These are phyloP conservation scores for Sicus ferrugineus DNA, from an alignment of 2,888 invertebrate species.

Conservation along the genomic window DNA sequence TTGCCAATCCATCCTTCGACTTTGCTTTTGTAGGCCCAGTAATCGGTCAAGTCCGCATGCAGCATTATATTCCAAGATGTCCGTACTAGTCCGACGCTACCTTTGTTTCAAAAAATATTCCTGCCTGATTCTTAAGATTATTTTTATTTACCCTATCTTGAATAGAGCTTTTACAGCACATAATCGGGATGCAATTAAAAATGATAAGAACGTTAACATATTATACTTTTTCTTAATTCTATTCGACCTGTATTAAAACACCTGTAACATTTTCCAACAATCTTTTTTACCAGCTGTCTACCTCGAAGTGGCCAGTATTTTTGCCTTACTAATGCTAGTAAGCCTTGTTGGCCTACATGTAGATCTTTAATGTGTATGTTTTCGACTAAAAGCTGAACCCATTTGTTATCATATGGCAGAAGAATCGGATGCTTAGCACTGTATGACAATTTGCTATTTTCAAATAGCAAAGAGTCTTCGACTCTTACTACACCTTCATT, in stretches of 20 bases:
- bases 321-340: neutral
- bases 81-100: neutral
- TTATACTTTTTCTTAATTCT: neutral
- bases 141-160: neutral
- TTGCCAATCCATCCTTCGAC: neutral
- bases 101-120: too few species aligned
- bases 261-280: neutral
- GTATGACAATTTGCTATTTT: neutral
- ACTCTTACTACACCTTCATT: neutral
- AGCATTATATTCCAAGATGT: neutral
- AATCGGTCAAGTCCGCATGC: neutral
- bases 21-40: neutral
- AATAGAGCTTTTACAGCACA: neutral
- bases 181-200: too few species aligned
- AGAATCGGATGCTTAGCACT: neutral
- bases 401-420: constrained; percentile 12
- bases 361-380: constrained; percentile 3
- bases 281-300: neutral
- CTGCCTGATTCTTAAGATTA: neutral
- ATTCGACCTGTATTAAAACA: neutral
- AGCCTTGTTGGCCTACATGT: too few species aligned
- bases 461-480: neutral
- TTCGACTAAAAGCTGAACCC: constrained; percentile 26
- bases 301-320: too few species aligned
- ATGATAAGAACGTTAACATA: neutral